A percentile compares a stretch with the other conserved stretches of the same genome.
Evolutionary conservation across 2,113 vertebrate species (phyloP).

Genomic region (Pangasianodon hypophthalmus): DNA sequence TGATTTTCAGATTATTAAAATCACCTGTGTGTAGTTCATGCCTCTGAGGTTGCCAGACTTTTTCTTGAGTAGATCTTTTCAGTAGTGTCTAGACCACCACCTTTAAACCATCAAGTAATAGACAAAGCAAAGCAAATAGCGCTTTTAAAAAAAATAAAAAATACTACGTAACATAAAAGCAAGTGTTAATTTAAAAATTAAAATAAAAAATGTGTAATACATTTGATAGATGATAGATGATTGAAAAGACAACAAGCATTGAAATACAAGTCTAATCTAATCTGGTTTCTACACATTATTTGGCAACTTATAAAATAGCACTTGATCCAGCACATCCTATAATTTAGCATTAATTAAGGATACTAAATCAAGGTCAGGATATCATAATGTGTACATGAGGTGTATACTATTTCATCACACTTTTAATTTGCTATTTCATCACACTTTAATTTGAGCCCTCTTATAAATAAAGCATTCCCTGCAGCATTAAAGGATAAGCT

Average conservation of each 20-base stretch:
- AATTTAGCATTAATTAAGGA: background rate
- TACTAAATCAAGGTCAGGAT: background rate
- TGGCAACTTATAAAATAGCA: background rate
- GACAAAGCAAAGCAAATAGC: background rate
- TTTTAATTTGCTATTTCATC: background rate
- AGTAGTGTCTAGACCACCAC: background rate
- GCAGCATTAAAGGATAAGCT: background rate
- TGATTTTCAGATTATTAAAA: background rate
- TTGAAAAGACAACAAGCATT: background rate
- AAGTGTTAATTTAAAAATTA: background rate
- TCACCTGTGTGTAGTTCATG: background rate
- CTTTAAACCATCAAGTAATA: background rate
- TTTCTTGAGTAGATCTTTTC: background rate
- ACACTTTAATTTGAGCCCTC: background rate
- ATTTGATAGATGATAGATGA: background rate
- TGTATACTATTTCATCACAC: background rate
- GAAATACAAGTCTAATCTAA: background rate
- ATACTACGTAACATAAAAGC: background rate
- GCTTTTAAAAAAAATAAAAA: background rate
- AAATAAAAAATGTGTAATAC: background rate
- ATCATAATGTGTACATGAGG: background rate
- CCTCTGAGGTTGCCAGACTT: background rate
- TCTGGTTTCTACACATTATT: background rate
- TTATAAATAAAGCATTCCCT: background rate
- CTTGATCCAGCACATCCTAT: background rate